Base-by-base conservation (phyloP, 1,140 invertebrate genomes). In the Hypsibius dujardini region DNA sequence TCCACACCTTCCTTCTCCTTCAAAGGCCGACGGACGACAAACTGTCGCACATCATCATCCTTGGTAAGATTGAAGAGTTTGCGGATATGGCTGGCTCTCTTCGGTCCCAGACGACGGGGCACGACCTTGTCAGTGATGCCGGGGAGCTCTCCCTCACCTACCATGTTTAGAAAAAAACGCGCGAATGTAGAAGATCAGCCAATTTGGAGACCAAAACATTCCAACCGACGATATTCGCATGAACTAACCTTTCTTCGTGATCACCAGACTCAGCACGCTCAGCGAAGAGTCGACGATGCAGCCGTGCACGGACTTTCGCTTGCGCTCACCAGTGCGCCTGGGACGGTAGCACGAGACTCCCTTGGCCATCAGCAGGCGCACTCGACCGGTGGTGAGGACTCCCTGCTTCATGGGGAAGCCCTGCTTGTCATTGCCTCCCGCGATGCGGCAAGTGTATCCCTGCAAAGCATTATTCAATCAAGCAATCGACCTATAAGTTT, bases 381-480 rank as follows among this genome's bases (percentile, higher is more conserved):
- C 95, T 84, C 96, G 88, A 72, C 87, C 90, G 89, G 75, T 95
- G 69, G 94, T 95, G 45, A 99, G 84, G 69, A 99, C 90, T 82
- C 95, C 95, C 82, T 98, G 95, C 81, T 98, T 99, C 96, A 99
- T 99, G 46, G 95, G 95, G 80, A 98, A 98, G 72, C 96, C 96
- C 84, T 98, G 95, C 81, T 99, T 99, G 83, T 99, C 96, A 80
- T 98, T 99, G 75, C 95, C 95, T 76, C 95, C 95, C 76, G 92
- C 86, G 74, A 99, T 88, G 73, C 92, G 87, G 14, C 98, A 84
- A 70, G 97, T 86, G 77, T 98, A 99, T 70, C 95, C 95, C 83
- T 95, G 72, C 42, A 76, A 76, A 74, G 71, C 42, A 73, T 50
- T 47, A 2, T 69, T 14, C n/a, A n/a, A n/a, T n/a, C n/a, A n/a